Evolutionary conservation across 2,888 invertebrate species (phyloP).

Genomic region (Priocnemis perturbator): DNA sequence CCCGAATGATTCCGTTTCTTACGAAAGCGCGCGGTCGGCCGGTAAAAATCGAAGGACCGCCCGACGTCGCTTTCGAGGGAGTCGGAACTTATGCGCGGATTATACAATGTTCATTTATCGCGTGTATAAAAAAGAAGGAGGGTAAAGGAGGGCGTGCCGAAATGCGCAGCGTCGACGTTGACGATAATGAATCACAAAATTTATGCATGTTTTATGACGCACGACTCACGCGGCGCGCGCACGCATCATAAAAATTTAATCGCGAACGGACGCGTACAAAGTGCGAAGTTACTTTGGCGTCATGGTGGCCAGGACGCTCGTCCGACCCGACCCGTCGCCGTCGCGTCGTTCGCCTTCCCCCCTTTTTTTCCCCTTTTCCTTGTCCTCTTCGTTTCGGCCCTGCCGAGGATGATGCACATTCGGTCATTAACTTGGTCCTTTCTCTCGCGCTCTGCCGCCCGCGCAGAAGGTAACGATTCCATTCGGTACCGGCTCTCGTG

Average conservation of each 20-base stretch:
- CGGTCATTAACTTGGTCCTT: slow-evolving; percentile 27
- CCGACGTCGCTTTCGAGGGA: neutral
- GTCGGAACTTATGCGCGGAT: neutral
- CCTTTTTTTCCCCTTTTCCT: slow-evolving; percentile 32
- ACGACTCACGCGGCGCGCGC: slow-evolving; percentile 15
- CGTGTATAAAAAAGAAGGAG: neutral
- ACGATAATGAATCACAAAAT: slow-evolving; percentile 27
- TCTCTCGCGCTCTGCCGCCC: slow-evolving; percentile 6
- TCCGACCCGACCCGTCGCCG: neutral
- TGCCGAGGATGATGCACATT: slow-evolving; percentile 17
- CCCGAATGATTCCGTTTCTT: too few relatives aligned
- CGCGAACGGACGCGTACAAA: slow-evolving; percentile 36
- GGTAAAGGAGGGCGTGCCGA: neutral
- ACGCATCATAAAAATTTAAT: slow-evolving; percentile 38
- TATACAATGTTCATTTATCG: slow-evolving; percentile 8
- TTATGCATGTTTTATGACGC: slow-evolving; percentile 24
- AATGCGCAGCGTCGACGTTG: neutral
- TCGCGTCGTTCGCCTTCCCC: slow-evolving; percentile 23
- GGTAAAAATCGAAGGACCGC: neutral
- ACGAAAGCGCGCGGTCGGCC: too few relatives aligned
- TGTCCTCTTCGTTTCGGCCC: slow-evolving; percentile 19
- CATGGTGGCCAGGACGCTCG: slow-evolving; percentile 28
- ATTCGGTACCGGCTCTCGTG: slow-evolving; percentile 5
- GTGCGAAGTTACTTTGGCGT: slow-evolving; percentile 34
- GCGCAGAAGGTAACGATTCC: slow-evolving; percentile 5